Evolutionary conservation across 2,113 vertebrate genomes (phyloP).

Genomic region (Phalacrocorax aristotelis): DNA sequence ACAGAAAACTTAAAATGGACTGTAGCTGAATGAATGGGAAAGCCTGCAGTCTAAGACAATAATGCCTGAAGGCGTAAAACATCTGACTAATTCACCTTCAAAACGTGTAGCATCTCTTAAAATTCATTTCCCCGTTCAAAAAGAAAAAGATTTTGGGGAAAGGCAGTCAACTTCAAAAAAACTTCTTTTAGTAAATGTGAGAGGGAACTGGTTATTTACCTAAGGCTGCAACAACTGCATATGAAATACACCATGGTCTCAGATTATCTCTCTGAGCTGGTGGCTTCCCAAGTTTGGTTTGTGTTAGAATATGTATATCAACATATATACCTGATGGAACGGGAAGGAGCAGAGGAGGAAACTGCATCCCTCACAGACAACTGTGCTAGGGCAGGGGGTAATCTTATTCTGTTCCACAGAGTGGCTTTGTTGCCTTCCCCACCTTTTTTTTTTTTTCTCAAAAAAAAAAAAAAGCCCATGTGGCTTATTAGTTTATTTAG

Average conservation of each 20-base stretch:
- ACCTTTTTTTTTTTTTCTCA: not conserved
- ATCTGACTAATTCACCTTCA: not conserved
- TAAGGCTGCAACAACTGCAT: not conserved
- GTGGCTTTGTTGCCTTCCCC: not conserved
- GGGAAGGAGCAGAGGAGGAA: not conserved
- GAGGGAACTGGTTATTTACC: not conserved
- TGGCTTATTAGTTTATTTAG: not conserved
- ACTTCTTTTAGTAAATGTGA: not conserved
- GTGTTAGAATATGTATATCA: not conserved
- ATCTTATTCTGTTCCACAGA: not conserved
- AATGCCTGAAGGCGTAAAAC: not conserved
- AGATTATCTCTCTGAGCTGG: not conserved
- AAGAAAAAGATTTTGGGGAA: not conserved
- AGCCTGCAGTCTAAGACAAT: not conserved
- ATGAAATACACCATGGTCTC: not conserved
- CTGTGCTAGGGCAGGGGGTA: not conserved
- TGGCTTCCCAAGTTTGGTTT: not conserved
- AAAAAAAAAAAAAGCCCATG: not conserved
- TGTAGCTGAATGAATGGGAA: not conserved
- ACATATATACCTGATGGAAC: not conserved
- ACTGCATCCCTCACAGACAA: not conserved
- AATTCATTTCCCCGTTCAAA: not conserved
- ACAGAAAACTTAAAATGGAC: not conserved
- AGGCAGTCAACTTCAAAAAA: not conserved
- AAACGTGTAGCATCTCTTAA: not conserved